Base-by-base conservation (phyloP, 2,797 vertebrate species). In the Sebastes trivittatus region DNA sequence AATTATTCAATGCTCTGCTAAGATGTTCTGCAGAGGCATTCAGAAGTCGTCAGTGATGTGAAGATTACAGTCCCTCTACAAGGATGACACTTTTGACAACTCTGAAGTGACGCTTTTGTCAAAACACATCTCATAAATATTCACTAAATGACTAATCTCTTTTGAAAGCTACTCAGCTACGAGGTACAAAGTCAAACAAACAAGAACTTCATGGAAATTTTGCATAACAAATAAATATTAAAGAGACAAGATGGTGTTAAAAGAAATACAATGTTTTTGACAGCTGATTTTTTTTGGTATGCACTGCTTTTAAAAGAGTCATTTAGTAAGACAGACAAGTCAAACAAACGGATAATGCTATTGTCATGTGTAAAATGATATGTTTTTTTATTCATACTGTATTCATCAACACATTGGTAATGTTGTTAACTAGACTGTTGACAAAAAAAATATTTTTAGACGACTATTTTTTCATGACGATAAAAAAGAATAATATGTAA, bases 21-120 rank as follows among this genome's bases (percentile, higher is more conserved):
- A 81, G 81, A 86, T 76, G 71, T 72, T 80, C 25, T 36, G 74
- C 78, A 73, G 83, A 88, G 67, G 69, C 72, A 62, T 80, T 85
- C 54, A 77, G 58, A 73, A 86, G 84, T 81, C 60, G 13, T 80
- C 73, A 75, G 52, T 82, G 84, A 92, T 75, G 80, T 80, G 88
- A 91, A 89, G 83, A 93, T 93, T 91, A 92, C 73, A 88, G 85
- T 60, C 69, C 70, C 85, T 76, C 56, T 79, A 78, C 54, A 49
- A 80, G 55, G 61, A 87, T 75, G 87, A 86, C 86, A 82, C 79
- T 80, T 91, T 34, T 87, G 92, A 94, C 90, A 91, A 87, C 29
- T 87, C 77, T 77, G 66, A 92, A 85, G 85, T 86, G 86, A 86
- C n/a, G 32, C 70, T 20, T 86, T 86, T 89, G 89, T 92, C 87